Evolutionary conservation across 2,797 vertebrate genomes (phyloP).

Genomic region (Thunnus albacares): DNA sequence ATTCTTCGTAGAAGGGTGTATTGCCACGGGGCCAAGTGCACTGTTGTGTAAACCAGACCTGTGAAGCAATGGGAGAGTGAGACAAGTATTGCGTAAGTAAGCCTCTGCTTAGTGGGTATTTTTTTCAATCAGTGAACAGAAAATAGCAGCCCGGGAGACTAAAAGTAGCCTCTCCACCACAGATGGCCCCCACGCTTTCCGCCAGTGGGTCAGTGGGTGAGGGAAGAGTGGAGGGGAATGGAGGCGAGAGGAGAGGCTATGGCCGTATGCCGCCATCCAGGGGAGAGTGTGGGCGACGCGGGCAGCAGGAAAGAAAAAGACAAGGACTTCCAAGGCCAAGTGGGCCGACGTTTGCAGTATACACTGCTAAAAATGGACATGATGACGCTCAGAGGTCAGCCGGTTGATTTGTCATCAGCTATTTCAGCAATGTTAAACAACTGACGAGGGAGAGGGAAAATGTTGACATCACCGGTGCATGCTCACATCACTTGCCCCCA

Average conservation of each 20-base stretch:
- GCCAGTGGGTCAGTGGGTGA: slow-evolving; percentile 89
- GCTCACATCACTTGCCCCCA: slow-evolving; percentile 61
- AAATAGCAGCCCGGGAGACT: slow-evolving; percentile 85
- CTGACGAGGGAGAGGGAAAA: slow-evolving; percentile 67
- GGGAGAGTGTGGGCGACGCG: slow-evolving; percentile 80
- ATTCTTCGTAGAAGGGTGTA: slow-evolving; percentile 54
- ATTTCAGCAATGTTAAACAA: slow-evolving; percentile 79
- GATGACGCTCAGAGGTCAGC: slow-evolving; percentile 77
- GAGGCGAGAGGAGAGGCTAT: slow-evolving; percentile 73
- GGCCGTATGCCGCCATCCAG: slow-evolving; percentile 75
- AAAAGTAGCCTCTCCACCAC: slow-evolving; percentile 83
- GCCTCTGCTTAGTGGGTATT: slow-evolving; percentile 45
- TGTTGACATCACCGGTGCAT: slow-evolving; percentile 73
- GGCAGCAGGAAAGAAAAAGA: slow-evolving; percentile 81
- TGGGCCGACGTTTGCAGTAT: slow-evolving; percentile 76
- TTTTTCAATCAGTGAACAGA: slow-evolving; percentile 66
- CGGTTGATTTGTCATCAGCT: slow-evolving; percentile 79
- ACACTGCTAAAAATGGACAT: slow-evolving; percentile 76
- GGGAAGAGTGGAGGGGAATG: slow-evolving; percentile 68
- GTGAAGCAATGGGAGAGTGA: slow-evolving; percentile 58
- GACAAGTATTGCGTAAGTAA: slow-evolving; percentile 73
- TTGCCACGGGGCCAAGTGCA: slow-evolving; percentile 40
- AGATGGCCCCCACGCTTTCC: slow-evolving; percentile 85
- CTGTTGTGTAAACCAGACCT: slow-evolving; percentile 72
- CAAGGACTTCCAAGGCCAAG: slow-evolving; percentile 83